Percentiles rank a stretch among this genome's conserved stretches.
These are phyloP conservation scores for Capromys pilorides DNA, from an alignment of 2,797 vertebrate species.

Conservation along the genomic window DNA sequence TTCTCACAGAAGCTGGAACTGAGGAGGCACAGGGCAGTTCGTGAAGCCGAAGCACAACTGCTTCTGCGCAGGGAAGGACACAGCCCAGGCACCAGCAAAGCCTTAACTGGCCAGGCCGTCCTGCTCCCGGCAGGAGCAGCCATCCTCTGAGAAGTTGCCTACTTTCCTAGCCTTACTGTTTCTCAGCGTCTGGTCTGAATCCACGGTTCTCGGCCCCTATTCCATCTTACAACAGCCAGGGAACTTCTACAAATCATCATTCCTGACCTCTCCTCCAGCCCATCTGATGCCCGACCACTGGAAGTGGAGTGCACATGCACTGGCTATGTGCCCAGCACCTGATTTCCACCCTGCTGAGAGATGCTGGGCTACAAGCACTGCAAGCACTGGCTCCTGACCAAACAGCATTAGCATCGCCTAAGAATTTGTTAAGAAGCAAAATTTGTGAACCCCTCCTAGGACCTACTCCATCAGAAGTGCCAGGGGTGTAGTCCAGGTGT, in stretches of 20 bases:
- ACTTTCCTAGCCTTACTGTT: neutral
- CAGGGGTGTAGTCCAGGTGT: neutral
- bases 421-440: conserved; percentile 34
- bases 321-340: neutral
- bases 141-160: neutral
- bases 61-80: conserved; percentile 35
- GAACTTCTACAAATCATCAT: neutral
- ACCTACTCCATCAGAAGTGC: conserved; percentile 4
- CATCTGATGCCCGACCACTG: neutral
- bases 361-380: neutral
- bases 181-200: neutral
- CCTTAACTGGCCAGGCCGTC: neutral
- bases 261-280: neutral
- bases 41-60: conserved; percentile 3
- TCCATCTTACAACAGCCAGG: neutral
- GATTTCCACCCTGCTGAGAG: neutral
- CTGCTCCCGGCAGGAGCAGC: neutral
- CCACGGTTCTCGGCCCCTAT: neutral
- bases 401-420: neutral
- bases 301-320: neutral
- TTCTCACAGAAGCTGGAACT: conserved; percentile 4
- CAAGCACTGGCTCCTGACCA: neutral
- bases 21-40: conserved; percentile 55
- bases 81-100: neutral
- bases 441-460: neutral